phyloP scores from a whole-genome alignment of 1,140 invertebrate genomes.

The Calephelis nemesis region DNA sequence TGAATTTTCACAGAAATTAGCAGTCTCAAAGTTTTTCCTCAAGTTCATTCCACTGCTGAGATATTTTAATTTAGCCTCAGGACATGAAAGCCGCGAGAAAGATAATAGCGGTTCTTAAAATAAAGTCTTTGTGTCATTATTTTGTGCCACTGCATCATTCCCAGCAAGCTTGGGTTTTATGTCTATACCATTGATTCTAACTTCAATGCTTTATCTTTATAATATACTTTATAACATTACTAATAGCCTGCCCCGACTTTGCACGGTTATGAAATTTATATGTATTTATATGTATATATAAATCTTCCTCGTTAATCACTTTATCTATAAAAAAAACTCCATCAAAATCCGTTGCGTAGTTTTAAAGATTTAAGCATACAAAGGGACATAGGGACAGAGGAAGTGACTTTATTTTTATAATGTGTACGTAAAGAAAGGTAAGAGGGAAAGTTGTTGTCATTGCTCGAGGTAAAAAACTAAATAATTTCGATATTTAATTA shows the following conservation, averaged over 20 bases:
- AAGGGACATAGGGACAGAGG: no score
- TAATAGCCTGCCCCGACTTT: no score
- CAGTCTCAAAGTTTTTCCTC: constrained; percentile 20
- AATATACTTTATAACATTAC: not conserved
- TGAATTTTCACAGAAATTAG: constrained; percentile 24
- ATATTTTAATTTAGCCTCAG: constrained; percentile 49
- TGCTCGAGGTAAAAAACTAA: no score
- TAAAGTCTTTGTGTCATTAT: constrained; percentile 54
- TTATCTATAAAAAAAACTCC: no score
- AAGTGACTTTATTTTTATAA: not conserved
- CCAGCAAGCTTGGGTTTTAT: constrained; percentile 23
- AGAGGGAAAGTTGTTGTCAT: no score
- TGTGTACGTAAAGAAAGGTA: not conserved
- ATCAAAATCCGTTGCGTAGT: no score
- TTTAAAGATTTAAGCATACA: no score
- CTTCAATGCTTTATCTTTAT: not conserved
- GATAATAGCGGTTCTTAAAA: constrained; percentile 57
- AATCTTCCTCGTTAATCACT: no score
- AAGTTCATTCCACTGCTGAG: constrained; percentile 27
- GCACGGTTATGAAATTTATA: no score
- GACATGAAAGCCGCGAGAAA: constrained; percentile 40
- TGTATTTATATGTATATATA: no score
- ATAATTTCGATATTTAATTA: no score
- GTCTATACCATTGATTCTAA: not conserved
- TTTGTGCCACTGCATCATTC: constrained; percentile 41